Evolutionary conservation across 2,797 vertebrate species (phyloP).

Genomic region (Pseudocheirus occidentalis): DNA sequence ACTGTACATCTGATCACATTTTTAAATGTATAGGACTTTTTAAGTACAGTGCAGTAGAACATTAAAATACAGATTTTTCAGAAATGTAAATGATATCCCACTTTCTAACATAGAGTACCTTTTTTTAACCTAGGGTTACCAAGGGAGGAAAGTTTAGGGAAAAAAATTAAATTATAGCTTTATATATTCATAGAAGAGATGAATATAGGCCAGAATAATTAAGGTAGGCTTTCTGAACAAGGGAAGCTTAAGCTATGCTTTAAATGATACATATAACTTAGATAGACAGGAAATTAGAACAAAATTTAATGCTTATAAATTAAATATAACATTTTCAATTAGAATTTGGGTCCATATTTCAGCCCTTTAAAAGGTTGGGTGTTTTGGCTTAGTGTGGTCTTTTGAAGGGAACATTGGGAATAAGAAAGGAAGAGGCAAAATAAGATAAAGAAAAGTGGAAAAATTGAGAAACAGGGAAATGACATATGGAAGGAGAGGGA

Average conservation of each 20-base stretch:
- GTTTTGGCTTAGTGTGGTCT: neutral
- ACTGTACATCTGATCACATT: neutral
- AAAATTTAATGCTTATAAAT: neutral
- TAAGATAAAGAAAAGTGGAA: neutral
- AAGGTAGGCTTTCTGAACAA: neutral
- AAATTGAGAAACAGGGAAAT: neutral
- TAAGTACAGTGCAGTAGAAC: neutral
- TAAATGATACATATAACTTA: neutral
- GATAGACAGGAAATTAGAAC: neutral
- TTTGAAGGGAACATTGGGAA: neutral
- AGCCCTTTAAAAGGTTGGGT: neutral
- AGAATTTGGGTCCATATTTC: neutral
- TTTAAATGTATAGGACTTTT: neutral
- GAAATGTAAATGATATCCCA: neutral
- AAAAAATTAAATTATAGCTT: neutral
- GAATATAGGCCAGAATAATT: neutral
- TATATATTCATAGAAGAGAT: neutral
- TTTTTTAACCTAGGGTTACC: neutral
- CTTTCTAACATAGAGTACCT: neutral
- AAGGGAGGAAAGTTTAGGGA: neutral
- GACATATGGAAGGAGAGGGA: neutral
- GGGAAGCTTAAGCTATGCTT: neutral
- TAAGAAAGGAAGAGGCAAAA: neutral
- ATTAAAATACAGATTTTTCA: neutral
- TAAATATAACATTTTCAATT: neutral